Base-by-base conservation (phyloP, 2,888 invertebrate genomes). In the Lamproptera curius region DNA sequence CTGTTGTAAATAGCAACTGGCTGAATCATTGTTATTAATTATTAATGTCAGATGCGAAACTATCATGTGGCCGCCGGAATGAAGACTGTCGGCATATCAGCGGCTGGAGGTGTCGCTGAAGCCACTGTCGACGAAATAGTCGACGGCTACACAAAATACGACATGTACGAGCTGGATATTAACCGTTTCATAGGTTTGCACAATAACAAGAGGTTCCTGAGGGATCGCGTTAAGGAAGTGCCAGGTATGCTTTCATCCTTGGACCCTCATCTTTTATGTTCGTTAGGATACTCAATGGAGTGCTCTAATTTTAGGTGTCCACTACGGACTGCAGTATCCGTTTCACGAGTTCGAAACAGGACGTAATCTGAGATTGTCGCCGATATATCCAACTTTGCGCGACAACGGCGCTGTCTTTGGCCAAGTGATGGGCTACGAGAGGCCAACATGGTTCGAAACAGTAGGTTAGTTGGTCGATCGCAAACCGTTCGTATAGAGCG, bases 381-480 rank as follows among this genome's bases (percentile, higher is more conserved):
- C 98, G 0, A 95, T 99, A 54, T 98, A 97, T 85, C 96, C 97
- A 0, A 94, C 96, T 50, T 83, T 98, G 11, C 91, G 94, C 55
- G 95, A 95, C 70, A 95, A 94, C 8, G 98, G 98, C 0, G 99
- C 97, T 0, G 94, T 97, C 4, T 99, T 99, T 73, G 97, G 97
- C 0, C 98, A 98, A 76, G 95, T 96, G 17, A 98, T 98, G 97
- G 98, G 98, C 0, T 99, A 98, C 73, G 99, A 99, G 76, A 88
- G 98, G 53, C 97, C 98, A 0, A 92, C 95, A 26, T 98, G 95
- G 92, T 99, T 98, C 70, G 93, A 95, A 62, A 79, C 67, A 39
- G 56, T 71, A 6, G 82, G 85, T 85, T 42, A 67, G 73, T 48
- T 3, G 2, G 11, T 2, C 28, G 28, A 28, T 10, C 2, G 5